phyloP scores from a whole-genome alignment of 1,140 invertebrate genomes.

The Brachionus calyciflorus region DNA sequence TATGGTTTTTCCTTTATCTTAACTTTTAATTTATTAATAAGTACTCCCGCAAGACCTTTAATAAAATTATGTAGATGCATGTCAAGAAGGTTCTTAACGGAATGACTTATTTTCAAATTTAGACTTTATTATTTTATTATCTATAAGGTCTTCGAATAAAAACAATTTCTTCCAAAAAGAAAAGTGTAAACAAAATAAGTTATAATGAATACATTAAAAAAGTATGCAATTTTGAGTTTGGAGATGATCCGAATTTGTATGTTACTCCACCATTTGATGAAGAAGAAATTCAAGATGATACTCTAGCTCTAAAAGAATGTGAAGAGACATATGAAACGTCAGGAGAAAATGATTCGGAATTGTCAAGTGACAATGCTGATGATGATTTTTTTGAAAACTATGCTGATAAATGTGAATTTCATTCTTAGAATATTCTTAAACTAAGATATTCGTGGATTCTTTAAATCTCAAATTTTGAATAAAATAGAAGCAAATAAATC shows the following conservation, averaged over 20 bases:
- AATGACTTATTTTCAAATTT: background rate
- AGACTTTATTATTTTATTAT: background rate
- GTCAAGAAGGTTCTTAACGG: too few relatives aligned
- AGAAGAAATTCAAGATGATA: background rate
- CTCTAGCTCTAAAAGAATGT: background rate
- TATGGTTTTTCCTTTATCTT: too few relatives aligned
- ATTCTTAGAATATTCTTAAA: too few relatives aligned
- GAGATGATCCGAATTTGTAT: background rate
- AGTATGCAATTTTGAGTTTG: conserved; percentile 2
- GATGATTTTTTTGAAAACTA: background rate
- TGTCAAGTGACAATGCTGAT: too few relatives aligned
- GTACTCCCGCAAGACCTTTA: too few relatives aligned
- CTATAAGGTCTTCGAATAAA: background rate
- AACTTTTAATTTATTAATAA: too few relatives aligned
- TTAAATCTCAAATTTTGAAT: too few relatives aligned
- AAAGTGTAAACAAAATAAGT: background rate
- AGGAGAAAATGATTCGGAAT: too few relatives aligned
- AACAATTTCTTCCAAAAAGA: background rate
- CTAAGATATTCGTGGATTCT: too few relatives aligned
- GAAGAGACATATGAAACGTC: too few relatives aligned
- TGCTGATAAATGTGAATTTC: background rate
- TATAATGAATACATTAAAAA: conserved; percentile 3
- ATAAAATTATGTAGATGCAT: too few relatives aligned
- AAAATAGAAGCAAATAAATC: too few relatives aligned
- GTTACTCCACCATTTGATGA: background rate